These are phyloP conservation scores for Drosophila navojoa DNA, from an alignment of 1,140 invertebrate genomes.

Conservation along the genomic window DNA sequence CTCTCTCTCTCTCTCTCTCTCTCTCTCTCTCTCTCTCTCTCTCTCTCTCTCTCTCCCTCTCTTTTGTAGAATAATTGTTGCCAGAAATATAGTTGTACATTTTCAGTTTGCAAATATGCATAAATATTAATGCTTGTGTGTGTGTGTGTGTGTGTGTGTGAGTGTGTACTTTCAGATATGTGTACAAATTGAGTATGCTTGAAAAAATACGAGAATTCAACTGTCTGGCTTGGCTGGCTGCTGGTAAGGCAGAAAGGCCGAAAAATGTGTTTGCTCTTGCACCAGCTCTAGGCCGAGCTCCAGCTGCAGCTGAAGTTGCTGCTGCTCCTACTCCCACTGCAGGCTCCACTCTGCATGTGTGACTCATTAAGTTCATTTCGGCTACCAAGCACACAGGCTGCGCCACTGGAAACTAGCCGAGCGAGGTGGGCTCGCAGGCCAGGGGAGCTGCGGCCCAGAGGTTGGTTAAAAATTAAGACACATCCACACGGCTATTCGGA, in stretches of 20 bases:
- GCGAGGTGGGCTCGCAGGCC: not conserved
- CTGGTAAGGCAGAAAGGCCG: slow-evolving; percentile 39
- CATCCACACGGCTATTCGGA: not conserved
- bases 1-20: too few species aligned
- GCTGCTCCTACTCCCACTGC: slow-evolving; percentile 33
- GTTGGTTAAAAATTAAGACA: slow-evolving; percentile 16
- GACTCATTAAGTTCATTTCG: slow-evolving; percentile 77
- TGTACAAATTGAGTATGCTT: slow-evolving; percentile 16
- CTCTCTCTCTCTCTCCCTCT: too few species aligned
- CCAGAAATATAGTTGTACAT: slow-evolving; percentile 4
- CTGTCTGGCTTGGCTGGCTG: slow-evolving; percentile 47
- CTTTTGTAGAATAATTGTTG: too few species aligned
- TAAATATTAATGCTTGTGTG: slow-evolving; percentile 8
- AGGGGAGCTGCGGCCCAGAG: not conserved
- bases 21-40: too few species aligned
- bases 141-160: not conserved
- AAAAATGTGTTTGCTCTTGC: slow-evolving; percentile 47
- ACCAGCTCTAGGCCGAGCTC: not conserved
- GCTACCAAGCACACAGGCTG: slow-evolving; percentile 50
- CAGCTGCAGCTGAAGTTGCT: slow-evolving; percentile 47
- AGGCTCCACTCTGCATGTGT: slow-evolving; percentile 38
- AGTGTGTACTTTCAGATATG: not conserved
- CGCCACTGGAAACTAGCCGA: not conserved
- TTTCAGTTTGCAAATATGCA: not conserved
- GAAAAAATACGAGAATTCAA: slow-evolving; percentile 10